Evolutionary conservation across 2,113 vertebrate species (phyloP).

Genomic region (Sciurus niger): DNA sequence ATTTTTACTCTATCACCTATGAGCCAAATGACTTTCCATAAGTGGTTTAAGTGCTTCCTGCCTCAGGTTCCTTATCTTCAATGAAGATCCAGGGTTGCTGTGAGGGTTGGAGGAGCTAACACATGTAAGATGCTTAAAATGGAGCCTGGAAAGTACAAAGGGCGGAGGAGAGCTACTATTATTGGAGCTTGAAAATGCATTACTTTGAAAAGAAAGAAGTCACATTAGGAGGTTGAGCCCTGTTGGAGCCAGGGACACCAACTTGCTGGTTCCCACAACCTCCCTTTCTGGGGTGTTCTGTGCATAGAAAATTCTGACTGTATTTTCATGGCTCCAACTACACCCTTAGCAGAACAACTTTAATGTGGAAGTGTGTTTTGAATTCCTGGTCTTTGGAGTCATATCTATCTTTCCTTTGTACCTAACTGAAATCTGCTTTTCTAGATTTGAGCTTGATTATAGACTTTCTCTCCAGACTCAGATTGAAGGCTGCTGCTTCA

Average conservation of each 20-base stretch:
- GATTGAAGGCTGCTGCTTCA: background rate
- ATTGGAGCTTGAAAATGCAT: background rate
- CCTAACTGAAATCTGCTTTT: slow-evolving; percentile 28
- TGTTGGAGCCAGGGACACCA: background rate
- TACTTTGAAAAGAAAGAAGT: slow-evolving; percentile 11
- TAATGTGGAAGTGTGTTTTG: background rate
- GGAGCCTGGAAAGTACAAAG: background rate
- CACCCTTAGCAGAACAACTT: background rate
- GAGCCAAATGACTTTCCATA: background rate
- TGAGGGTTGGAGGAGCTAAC: background rate
- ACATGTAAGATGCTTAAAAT: background rate
- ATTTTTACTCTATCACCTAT: background rate
- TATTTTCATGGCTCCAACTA: background rate
- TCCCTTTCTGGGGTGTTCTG: background rate
- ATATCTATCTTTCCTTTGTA: background rate
- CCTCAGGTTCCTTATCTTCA: background rate
- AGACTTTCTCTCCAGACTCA: background rate
- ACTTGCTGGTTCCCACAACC: background rate
- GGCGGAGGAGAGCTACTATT: background rate
- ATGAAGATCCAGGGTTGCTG: background rate
- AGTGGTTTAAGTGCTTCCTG: background rate
- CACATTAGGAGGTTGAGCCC: background rate
- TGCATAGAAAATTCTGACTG: background rate
- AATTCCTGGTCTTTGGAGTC: background rate
- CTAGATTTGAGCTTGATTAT: background rate